Percentiles rank a stretch among this genome's conserved stretches.
Evolutionary conservation across 2,888 invertebrate genomes (phyloP).

Genomic region (Caenorhabditis sinica): DNA sequence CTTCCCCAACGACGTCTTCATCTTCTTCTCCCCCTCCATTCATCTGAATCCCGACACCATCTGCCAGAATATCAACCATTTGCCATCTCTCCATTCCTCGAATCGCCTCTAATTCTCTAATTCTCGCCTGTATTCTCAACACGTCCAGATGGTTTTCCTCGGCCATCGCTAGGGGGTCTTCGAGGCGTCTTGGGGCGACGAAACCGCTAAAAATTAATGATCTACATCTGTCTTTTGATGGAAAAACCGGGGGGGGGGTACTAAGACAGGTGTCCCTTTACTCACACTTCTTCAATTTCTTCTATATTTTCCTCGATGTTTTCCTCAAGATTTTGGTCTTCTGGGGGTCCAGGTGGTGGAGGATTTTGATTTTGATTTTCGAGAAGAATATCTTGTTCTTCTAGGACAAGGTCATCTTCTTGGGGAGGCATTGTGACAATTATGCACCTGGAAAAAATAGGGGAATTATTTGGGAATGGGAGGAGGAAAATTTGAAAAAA

Average conservation of each 20-base stretch:
- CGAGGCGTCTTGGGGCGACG: too few species aligned
- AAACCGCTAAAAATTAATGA: conserved; percentile 47
- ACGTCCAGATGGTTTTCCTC: conserved; percentile 41
- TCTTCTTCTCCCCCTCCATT: conserved; percentile 10
- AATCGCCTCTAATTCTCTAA: conserved; percentile 9
- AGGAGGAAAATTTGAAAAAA: too few species aligned
- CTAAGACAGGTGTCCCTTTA: conserved; percentile 20
- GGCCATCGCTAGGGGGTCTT: not conserved
- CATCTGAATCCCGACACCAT: conserved; percentile 44
- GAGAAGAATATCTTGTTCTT: too few species aligned
- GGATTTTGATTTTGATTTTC: too few species aligned
- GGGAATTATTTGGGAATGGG: too few species aligned
- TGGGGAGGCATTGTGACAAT: too few species aligned
- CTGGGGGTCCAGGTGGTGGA: not conserved
- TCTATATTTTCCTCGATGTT: conserved; percentile 12
- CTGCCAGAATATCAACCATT: conserved; percentile 35
- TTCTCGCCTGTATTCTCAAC: conserved; percentile 18
- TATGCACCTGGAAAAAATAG: too few species aligned
- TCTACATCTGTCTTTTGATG: conserved; percentile 25
- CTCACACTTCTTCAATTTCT: conserved; percentile 20
- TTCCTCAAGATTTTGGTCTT: conserved; percentile 24
- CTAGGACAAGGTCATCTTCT: too few species aligned
- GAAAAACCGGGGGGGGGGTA: too few species aligned
- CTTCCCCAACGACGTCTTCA: conserved; percentile 12
- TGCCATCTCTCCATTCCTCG: conserved; percentile 41